Percentiles rank a stretch among this genome's conserved stretches.
phyloP scores from a whole-genome alignment of 2,888 invertebrate species.

The Athalia circularis region DNA sequence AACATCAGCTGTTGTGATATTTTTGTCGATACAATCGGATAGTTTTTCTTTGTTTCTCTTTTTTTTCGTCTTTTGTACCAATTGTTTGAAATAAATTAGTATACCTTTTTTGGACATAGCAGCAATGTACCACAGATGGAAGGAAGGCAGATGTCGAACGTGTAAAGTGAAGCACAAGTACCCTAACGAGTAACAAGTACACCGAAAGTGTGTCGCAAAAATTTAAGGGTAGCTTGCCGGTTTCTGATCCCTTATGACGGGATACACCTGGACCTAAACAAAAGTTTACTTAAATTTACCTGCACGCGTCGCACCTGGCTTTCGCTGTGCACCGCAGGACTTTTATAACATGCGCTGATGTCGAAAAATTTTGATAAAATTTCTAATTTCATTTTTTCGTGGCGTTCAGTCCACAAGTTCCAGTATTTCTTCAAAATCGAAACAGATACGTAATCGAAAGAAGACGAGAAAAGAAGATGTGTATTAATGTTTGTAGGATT shows the following conservation, averaged over 20 bases:
- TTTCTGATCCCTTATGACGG: background rate
- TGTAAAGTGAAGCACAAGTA: background rate
- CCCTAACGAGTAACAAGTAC: background rate
- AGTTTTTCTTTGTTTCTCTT: too few species aligned
- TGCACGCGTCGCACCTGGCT: slow-evolving; percentile 41
- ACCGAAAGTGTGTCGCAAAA: slow-evolving; percentile 26
- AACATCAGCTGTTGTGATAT: too few species aligned
- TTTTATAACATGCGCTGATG: too few species aligned
- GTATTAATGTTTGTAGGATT: too few species aligned
- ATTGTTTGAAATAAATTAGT: too few species aligned
- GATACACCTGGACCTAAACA: slow-evolving; percentile 30
- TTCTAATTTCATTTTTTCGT: background rate
- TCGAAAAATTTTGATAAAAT: slow-evolving; percentile 18
- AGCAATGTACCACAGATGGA: background rate
- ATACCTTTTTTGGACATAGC: too few species aligned
- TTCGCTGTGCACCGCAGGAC: background rate
- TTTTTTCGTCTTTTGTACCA: too few species aligned
- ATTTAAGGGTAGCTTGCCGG: background rate
- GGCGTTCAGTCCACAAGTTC: background rate
- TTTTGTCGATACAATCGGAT: too few species aligned
- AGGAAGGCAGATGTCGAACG: slow-evolving; percentile 16
- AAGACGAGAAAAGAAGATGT: too few species aligned
- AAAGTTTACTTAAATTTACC: background rate
- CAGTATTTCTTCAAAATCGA: background rate
- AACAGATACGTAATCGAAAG: too few species aligned